A percentile compares a stretch with the other conserved stretches of the same genome.
These are phyloP conservation scores for Pagetopsis macropterus DNA, from an alignment of 2,797 vertebrate species.

Conservation along the genomic window DNA sequence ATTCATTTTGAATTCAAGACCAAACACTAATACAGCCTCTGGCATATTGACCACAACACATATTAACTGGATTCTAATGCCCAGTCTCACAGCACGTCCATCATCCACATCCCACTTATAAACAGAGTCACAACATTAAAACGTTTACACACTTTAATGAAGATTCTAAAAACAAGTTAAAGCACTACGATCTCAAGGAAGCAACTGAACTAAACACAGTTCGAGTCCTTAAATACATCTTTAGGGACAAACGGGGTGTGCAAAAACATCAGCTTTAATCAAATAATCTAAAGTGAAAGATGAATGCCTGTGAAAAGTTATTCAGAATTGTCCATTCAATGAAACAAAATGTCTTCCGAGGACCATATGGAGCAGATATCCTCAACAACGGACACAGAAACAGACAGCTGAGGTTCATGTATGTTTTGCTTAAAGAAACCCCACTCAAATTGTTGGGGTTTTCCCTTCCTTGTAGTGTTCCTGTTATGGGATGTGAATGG, in stretches of 20 bases:
- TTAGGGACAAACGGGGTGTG: not conserved
- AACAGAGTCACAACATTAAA: not conserved
- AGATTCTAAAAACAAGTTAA: not conserved
- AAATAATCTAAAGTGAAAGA: not conserved
- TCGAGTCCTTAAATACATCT: conserved; percentile 8
- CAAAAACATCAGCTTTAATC: not conserved
- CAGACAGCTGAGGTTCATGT: not conserved
- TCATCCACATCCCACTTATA: not conserved
- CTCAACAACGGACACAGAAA: not conserved
- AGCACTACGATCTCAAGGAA: not conserved
- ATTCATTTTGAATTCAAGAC: not conserved
- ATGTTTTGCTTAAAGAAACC: no score
- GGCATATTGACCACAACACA: conserved; percentile 24
- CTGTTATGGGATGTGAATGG: no score
- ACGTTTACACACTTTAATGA: not conserved
- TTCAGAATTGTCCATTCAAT: not conserved
- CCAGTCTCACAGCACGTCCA: conserved; percentile 2
- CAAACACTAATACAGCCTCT: conserved; percentile 27
- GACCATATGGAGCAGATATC: not conserved
- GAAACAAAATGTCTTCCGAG: not conserved
- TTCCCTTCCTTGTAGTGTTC: no score
- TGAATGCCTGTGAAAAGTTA: not conserved
- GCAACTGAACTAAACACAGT: not conserved
- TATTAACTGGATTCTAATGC: conserved; percentile 29
- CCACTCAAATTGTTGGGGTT: no score